These are phyloP conservation scores for Illadopsis cleaveri DNA, from an alignment of 2,113 vertebrate genomes.

Conservation along the genomic window DNA sequence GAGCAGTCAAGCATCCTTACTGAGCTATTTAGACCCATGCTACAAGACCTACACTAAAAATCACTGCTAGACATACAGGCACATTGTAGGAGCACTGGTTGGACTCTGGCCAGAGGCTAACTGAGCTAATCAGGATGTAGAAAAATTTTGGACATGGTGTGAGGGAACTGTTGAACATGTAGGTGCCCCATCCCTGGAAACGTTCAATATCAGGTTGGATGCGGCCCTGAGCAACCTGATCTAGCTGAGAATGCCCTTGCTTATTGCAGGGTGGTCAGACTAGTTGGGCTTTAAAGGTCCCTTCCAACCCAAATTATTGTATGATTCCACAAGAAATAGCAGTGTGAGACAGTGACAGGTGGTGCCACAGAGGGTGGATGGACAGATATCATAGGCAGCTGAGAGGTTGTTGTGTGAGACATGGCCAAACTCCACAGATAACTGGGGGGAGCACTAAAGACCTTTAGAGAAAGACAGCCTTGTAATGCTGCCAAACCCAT, in stretches of 20 bases:
- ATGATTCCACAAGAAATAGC: neutral
- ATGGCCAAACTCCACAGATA: neutral
- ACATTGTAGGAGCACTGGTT: neutral
- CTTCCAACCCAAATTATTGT: neutral
- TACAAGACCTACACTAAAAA: neutral
- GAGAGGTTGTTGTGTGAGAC: neutral
- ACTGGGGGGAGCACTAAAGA: neutral
- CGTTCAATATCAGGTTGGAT: neutral
- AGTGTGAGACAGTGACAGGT: neutral
- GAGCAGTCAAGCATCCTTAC: neutral
- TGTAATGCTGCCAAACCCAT: neutral
- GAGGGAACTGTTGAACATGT: neutral
- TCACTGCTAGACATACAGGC: neutral
- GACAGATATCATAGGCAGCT: neutral
- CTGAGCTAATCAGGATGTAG: neutral
- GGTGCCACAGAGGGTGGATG: neutral
- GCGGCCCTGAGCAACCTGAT: neutral
- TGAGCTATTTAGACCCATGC: neutral
- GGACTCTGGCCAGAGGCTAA: neutral
- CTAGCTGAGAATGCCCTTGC: neutral
- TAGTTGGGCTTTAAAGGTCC: neutral
- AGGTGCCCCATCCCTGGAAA: neutral
- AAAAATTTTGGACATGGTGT: neutral
- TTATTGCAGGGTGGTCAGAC: neutral
- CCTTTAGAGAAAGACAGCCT: neutral